These are phyloP conservation scores for Ornithoptera alexandrae DNA, from an alignment of 2,888 invertebrate genomes.

Conservation along the genomic window DNA sequence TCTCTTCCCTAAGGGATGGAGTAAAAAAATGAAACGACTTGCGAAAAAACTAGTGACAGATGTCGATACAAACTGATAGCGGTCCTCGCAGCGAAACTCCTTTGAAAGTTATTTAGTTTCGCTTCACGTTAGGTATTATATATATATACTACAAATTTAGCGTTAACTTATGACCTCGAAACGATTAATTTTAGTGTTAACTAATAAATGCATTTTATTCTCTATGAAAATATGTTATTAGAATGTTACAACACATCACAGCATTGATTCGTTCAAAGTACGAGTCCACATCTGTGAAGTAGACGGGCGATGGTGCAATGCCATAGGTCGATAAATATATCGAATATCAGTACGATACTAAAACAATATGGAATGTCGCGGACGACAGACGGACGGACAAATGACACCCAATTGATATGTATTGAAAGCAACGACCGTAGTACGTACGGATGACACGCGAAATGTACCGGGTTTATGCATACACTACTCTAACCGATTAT, in stretches of 20 bases:
- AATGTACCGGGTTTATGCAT: background rate
- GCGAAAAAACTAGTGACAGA: conserved; percentile 18
- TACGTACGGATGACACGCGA: conserved; percentile 11
- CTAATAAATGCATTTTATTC: too few relatives aligned
- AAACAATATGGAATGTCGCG: conserved; percentile 39
- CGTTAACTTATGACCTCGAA: background rate
- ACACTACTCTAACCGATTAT: too few relatives aligned
- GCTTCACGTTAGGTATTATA: background rate
- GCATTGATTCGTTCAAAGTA: too few relatives aligned
- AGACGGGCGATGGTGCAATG: conserved; percentile 7
- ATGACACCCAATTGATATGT: conserved; percentile 53
- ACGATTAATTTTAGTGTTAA: too few relatives aligned
- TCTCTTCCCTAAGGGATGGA: conserved; percentile 1
- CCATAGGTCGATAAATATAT: conserved; percentile 40
- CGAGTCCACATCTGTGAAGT: background rate
- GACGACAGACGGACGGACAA: conserved; percentile 35
- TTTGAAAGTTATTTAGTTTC: conserved; percentile 13
- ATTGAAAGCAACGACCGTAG: conserved; percentile 45
- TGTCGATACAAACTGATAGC: conserved; percentile 20
- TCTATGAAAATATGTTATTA: too few relatives aligned
- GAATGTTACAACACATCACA: too few relatives aligned
- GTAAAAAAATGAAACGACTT: conserved; percentile 16
- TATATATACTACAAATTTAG: background rate
- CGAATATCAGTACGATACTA: conserved; percentile 42
- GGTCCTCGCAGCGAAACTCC: conserved; percentile 17